Percentiles rank a stretch among this genome's conserved stretches.
Conservation (phyloP, 2,797 vertebrate species). For the Paedocypris micromegethes region DNA sequence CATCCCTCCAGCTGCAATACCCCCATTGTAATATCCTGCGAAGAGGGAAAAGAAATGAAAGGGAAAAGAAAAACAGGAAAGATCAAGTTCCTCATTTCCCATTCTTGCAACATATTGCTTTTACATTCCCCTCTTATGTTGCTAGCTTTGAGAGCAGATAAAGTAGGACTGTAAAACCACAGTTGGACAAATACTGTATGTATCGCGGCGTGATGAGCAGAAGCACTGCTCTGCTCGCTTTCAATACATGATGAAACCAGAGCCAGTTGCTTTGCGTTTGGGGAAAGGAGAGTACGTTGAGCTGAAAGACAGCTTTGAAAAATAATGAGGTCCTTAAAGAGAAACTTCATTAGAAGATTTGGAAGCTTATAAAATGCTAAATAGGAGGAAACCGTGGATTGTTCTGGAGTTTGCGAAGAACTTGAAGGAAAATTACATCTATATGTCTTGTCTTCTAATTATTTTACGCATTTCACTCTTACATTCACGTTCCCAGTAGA, state of each 20-base stretch:
- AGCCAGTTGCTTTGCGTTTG: conserved; percentile 49
- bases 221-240: conserved; percentile 52
- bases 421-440: too few species aligned
- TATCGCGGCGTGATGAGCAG: conserved; percentile 48
- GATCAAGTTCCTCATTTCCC: conserved; percentile 61
- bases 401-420: too few species aligned
- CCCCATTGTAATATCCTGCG: conserved; percentile 54
- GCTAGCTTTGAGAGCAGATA: conserved; percentile 58
- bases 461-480: too few species aligned
- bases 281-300: conserved; percentile 49
- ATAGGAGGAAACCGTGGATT: too few species aligned
- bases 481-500: too few species aligned
- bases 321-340: conserved; percentile 35
- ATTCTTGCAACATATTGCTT: conserved; percentile 60
- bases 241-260: conserved; percentile 56
- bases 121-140: conserved; percentile 42
- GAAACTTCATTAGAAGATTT: too few species aligned
- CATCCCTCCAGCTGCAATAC: conserved; percentile 43
- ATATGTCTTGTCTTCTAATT: too few species aligned
- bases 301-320: conserved; percentile 39
- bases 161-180: conserved; percentile 49
- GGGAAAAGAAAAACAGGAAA: conserved; percentile 61
- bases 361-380: too few species aligned
- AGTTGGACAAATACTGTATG: conserved; percentile 50
- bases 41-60: neutral